These are phyloP conservation scores for Pedicia rivosa DNA, from an alignment of 2,888 invertebrate species.

Conservation along the genomic window DNA sequence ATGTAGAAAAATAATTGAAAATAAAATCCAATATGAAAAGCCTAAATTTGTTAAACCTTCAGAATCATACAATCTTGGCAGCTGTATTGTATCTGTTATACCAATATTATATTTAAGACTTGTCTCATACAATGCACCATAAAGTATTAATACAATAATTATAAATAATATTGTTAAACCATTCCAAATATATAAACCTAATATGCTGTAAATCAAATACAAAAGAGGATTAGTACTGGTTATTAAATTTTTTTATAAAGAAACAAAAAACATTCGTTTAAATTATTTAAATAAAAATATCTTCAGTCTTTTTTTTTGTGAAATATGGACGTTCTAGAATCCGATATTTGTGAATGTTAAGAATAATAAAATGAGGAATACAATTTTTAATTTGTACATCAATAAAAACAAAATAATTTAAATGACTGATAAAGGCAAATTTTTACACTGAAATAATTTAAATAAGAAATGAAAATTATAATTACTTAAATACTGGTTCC, in stretches of 20 bases:
- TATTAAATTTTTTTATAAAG: not conserved
- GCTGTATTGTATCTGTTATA: constrained; percentile 26
- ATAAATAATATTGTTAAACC: constrained; percentile 27
- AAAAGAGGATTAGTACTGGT: not conserved
- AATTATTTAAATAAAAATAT: no score
- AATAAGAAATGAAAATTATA: no score
- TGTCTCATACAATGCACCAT: constrained; percentile 26
- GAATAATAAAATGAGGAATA: no score
- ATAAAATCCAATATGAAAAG: constrained; percentile 31
- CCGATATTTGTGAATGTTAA: no score
- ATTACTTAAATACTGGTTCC: constrained; percentile 37
- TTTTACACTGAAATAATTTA: no score
- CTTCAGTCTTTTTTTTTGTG: no score
- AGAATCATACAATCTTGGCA: constrained; percentile 16
- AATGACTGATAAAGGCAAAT: no score
- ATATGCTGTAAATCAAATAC: constrained; percentile 16
- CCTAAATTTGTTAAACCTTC: constrained; percentile 25
- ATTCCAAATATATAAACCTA: constrained; percentile 45
- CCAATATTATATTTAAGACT: constrained; percentile 25
- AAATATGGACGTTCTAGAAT: no score
- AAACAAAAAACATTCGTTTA: no score
- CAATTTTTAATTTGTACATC: no score
- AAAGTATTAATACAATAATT: constrained; percentile 24
- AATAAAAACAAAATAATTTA: no score
- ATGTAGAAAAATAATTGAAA: constrained; percentile 19